These are phyloP conservation scores for Gymnosoma rotundatum DNA, from an alignment of 2,888 invertebrate species.

Conservation along the genomic window DNA sequence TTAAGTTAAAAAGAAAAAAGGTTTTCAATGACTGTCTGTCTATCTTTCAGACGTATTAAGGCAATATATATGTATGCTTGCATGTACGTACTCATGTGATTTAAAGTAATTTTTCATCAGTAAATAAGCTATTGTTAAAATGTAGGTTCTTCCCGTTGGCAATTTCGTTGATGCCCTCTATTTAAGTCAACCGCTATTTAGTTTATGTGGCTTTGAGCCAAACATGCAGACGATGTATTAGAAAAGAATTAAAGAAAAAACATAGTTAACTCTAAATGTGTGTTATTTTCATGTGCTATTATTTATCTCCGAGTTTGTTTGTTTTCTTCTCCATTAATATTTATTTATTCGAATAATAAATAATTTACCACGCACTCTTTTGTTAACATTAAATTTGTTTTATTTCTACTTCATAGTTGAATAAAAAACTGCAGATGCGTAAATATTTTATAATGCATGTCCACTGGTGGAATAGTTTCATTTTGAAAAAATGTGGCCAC, in stretches of 20 bases:
- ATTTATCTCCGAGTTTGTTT: background rate
- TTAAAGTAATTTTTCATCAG: slow-evolving; percentile 16
- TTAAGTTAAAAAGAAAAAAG: slow-evolving; percentile 1
- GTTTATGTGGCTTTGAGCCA: background rate
- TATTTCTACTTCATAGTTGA: background rate
- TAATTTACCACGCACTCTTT: background rate
- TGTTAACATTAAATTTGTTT: slow-evolving; percentile 12
- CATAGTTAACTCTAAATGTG: background rate
- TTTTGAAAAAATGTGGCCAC: slow-evolving; percentile 6
- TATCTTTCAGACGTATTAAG: slow-evolving; percentile 5
- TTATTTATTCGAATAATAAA: background rate
- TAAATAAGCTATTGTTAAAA: background rate
- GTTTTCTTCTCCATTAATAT: background rate
- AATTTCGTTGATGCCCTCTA: slow-evolving; percentile 39
- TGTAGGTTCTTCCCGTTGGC: slow-evolving; percentile 50
- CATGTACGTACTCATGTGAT: background rate
- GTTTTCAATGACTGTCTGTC: slow-evolving; percentile 15
- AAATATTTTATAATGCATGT: slow-evolving; percentile 40
- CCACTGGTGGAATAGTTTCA: background rate
- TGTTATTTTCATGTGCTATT: background rate
- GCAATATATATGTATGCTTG: background rate
- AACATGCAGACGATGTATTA: background rate
- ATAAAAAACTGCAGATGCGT: slow-evolving; percentile 40
- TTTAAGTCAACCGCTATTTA: slow-evolving; percentile 36
- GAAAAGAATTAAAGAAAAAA: background rate